A percentile compares a stretch with the other conserved stretches of the same genome.
These are phyloP conservation scores for Phenganax marumi DNA, from an alignment of 92 coral and sea anemone genomes.

Conservation along the genomic window DNA sequence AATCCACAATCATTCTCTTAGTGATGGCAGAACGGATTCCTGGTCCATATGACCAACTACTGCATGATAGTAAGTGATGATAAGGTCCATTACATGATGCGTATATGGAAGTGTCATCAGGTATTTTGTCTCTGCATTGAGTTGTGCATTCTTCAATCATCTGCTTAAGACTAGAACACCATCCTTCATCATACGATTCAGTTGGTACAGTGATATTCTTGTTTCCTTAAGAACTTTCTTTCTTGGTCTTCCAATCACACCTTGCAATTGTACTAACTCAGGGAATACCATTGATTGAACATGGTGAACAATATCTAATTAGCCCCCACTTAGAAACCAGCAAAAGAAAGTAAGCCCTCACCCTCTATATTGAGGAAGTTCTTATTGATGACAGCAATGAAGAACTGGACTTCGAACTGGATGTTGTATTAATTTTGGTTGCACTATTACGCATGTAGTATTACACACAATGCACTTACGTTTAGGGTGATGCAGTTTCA, in stretches of 20 bases:
- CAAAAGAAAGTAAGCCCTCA: too few relatives aligned
- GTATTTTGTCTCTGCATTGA: slow-evolving; percentile 31
- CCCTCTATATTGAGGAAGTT: too few relatives aligned
- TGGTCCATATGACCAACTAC: slow-evolving; percentile 57
- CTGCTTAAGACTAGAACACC: slow-evolving; percentile 7
- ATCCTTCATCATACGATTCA: slow-evolving; percentile 1
- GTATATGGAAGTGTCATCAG: slow-evolving; percentile 50
- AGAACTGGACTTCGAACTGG: too few relatives aligned
- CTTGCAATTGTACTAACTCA: background rate
- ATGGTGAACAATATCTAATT: background rate
- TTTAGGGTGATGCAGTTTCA: too few relatives aligned
- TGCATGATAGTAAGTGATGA: slow-evolving; percentile 48
- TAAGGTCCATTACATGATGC: slow-evolving; percentile 48
- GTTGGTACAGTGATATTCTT: background rate
- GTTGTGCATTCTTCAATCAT: slow-evolving; percentile 18
- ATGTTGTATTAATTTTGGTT: too few relatives aligned
- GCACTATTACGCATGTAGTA: too few relatives aligned
- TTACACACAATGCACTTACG: too few relatives aligned
- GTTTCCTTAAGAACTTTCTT: background rate
- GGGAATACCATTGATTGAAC: slow-evolving; percentile 19
- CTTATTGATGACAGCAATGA: too few relatives aligned
- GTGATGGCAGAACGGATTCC: slow-evolving; percentile 36
- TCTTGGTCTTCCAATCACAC: background rate
- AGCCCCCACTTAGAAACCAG: too few relatives aligned
- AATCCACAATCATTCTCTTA: slow-evolving; percentile 11